Evolutionary conservation across 2,797 vertebrate genomes (phyloP).

Genomic region (Argya squamiceps): DNA sequence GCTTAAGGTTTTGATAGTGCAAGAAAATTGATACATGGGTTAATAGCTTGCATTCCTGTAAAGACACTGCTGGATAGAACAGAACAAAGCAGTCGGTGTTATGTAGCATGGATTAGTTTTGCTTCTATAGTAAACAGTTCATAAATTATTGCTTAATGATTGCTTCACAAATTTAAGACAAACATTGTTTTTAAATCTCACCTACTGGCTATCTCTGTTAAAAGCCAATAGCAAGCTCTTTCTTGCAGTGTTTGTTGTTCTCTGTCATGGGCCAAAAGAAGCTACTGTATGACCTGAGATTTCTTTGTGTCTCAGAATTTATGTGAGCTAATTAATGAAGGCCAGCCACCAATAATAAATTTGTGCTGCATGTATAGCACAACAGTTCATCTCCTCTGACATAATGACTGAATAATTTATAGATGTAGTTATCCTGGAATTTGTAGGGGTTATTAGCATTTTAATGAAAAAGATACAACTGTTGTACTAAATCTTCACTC

Average conservation of each 20-base stretch:
- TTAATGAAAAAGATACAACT: conserved; percentile 72
- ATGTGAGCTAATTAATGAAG: conserved; percentile 38
- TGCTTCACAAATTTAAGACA: background rate
- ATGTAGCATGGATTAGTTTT: background rate
- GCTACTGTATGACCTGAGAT: background rate
- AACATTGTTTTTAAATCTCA: background rate
- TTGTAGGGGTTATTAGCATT: conserved; percentile 75
- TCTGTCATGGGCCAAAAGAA: background rate
- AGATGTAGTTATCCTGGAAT: conserved; percentile 62
- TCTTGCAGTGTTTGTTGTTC: background rate
- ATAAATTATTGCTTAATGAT: background rate
- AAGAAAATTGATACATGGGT: background rate
- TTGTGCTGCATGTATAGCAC: background rate
- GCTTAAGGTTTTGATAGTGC: background rate
- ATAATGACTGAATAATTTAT: conserved; percentile 73
- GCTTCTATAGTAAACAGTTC: background rate
- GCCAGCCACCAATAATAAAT: conserved; percentile 39
- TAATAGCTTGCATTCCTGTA: background rate
- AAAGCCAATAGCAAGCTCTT: background rate
- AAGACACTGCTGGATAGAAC: background rate
- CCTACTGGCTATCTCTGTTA: background rate
- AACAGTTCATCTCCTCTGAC: conserved; percentile 50
- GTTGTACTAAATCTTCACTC: conserved; percentile 71
- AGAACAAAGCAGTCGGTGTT: accelerated
- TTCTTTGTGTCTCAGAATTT: conserved; percentile 13